Percentiles rank a stretch among this genome's conserved stretches.
These are phyloP conservation scores for Lycocerus yunnanus DNA, from an alignment of 2,888 invertebrate genomes.

Conservation along the genomic window DNA sequence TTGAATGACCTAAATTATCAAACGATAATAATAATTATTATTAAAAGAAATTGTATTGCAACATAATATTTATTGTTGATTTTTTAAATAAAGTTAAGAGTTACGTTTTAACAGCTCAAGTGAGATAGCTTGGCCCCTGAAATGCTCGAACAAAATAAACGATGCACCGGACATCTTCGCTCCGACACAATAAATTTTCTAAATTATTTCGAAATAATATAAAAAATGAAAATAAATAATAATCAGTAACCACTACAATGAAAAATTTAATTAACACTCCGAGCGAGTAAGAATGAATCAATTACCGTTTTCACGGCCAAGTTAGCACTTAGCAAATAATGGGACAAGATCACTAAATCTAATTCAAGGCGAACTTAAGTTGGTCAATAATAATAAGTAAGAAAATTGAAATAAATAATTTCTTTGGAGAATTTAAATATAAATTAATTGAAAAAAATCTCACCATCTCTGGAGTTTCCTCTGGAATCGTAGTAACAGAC, in stretches of 20 bases:
- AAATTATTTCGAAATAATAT: no score
- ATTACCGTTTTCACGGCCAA: not conserved
- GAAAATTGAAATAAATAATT: no score
- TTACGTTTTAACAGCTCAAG: no score
- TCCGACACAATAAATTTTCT: no score
- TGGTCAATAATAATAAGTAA: not conserved
- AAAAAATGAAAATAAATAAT: not conserved
- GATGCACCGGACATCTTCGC: no score
- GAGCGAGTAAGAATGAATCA: not conserved
- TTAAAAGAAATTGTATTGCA: not conserved
- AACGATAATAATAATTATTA: not conserved
- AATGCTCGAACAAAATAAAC: no score
- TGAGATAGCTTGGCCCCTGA: no score
- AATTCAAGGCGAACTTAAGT: not conserved
- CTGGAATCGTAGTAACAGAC: slow-evolving; percentile 76
- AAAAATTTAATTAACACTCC: not conserved
- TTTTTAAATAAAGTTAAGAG: no score
- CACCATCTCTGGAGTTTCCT: slow-evolving; percentile 71
- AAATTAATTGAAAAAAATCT: slow-evolving; percentile 37
- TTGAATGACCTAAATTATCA: not conserved
- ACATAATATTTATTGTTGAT: not conserved
- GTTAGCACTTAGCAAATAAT: not conserved
- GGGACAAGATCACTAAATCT: not conserved
- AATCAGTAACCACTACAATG: not conserved
- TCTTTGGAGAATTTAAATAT: not conserved